Evolutionary conservation across 2,113 vertebrate species (phyloP), one percentile per base, ranked within the genome.

Genomic region (Dendropsophus ebraccatus): DNA sequence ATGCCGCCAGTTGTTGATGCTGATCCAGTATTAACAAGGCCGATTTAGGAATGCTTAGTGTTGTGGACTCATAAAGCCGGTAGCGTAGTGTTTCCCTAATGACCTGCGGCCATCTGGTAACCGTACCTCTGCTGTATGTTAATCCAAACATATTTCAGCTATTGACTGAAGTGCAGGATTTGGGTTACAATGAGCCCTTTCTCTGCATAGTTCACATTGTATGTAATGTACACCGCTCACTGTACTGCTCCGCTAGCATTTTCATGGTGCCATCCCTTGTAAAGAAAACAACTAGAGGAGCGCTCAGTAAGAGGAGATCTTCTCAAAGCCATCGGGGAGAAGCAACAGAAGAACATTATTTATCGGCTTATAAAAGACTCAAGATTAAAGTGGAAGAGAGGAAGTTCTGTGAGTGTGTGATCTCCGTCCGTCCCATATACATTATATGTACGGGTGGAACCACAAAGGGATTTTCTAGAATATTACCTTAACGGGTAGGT

Each of bases 21-120:
- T 25, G 10, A 54, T 41, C 50, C n/a, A 41, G 54, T 56, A 56
- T 67, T 80, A 58, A 9, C 60, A 28, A 19, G 25, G 52, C 50
- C 19, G 23, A 67, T 58, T 47, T 45, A 58, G 45, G 50, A 86
- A 56, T 49, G 50, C 65, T 11, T 41, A 58, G 84, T 73, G 77
- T 56, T 73, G 12, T 47, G 84, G 84, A 41, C 28, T 41, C 70
- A 70, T 56, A 60, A 86, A 80, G 32, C 65, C 76, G 47, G 79
- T 86, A 86, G 62, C 65, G 16, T 73, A 58, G 41, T 73, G 78
- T 87, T 81, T 87, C 69, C 78, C 78, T 87, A 87, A 87, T 74
- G 85, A 87, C 85, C 85, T 74, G 78, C n/a, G 72, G 85, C 85
- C 85, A 87, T 87, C 85, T 87, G 85, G 85, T 87, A 87, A 87